Conservation (phyloP, 2,888 invertebrate genomes). For the Scaptomyza tumidula region DNA sequence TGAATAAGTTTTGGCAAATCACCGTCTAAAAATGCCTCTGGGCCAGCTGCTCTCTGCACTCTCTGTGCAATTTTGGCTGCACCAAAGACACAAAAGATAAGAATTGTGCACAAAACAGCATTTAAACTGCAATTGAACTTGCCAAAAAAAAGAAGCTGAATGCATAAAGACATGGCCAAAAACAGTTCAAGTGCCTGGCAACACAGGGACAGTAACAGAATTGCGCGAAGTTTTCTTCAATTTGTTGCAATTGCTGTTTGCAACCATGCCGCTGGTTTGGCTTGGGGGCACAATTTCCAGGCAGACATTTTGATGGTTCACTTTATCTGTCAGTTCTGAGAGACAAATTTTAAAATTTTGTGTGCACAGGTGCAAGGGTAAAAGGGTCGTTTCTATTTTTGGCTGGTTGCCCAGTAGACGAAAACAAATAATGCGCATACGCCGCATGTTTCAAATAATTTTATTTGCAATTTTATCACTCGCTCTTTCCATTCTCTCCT, state of each 20-base stretch:
- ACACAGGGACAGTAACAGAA: conserved; percentile 13
- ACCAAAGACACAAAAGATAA: conserved; percentile 17
- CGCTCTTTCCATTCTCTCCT: neutral
- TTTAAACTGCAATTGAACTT: conserved; percentile 49
- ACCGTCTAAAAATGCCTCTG: conserved; percentile 1
- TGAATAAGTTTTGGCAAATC: conserved; percentile 6
- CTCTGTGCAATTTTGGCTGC: neutral
- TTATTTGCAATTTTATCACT: conserved; percentile 39
- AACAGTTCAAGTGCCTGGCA: neutral
- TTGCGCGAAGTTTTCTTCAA: conserved; percentile 16
- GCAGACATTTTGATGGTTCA: conserved; percentile 40
- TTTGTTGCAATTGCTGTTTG: conserved; percentile 17
- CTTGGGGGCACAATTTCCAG: conserved; percentile 3
- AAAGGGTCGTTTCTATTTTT: conserved; percentile 3
- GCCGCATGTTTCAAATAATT: conserved; percentile 43
- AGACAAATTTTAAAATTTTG: conserved; percentile 38
- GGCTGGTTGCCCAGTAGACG: conserved; percentile 18
- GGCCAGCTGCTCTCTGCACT: neutral
- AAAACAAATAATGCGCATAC: conserved; percentile 44
- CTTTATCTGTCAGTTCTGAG: conserved; percentile 29
- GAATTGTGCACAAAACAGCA: conserved; percentile 22
- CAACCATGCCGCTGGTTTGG: conserved; percentile 8
- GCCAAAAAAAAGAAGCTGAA: conserved; percentile 8
- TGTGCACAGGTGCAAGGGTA: conserved; percentile 13
- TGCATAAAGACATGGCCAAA: conserved; percentile 14